These are phyloP conservation scores for Hedychridium roseum DNA, from an alignment of 2,888 invertebrate genomes.

Conservation along the genomic window DNA sequence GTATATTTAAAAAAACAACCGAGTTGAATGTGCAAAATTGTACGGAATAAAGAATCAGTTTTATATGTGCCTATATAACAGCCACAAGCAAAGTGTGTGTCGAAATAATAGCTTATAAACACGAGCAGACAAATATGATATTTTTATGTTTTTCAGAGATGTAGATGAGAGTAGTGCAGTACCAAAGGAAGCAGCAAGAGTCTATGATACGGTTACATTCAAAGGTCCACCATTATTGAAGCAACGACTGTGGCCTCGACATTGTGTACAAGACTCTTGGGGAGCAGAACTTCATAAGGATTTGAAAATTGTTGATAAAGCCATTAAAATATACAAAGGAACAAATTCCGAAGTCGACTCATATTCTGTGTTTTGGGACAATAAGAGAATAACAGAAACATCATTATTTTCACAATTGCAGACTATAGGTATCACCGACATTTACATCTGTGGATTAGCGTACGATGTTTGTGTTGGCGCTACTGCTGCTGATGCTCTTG, in stretches of 20 bases:
- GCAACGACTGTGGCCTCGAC: conserved; percentile 94
- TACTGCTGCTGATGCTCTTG: conserved; percentile 88
- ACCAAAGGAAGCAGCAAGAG: conserved; percentile 73
- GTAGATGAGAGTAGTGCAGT: conserved; percentile 53
- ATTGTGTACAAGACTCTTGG: conserved; percentile 96
- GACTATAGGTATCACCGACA: conserved; percentile 83
- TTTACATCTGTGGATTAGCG: conserved; percentile 93
- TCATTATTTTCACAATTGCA: conserved; percentile 83
- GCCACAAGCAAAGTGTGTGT: too few species aligned
- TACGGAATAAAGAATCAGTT: too few species aligned
- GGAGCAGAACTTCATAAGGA: conserved; percentile 93
- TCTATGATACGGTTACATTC: conserved; percentile 93
- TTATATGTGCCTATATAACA: too few species aligned
- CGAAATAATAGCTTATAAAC: too few species aligned
- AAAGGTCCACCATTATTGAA: conserved; percentile 84
- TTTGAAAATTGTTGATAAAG: conserved; percentile 81
- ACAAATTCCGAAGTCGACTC: conserved; percentile 95
- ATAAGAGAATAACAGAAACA: conserved; percentile 89
- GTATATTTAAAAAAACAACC: too few species aligned
- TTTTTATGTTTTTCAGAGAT: conserved; percentile 42
- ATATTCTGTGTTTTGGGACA: conserved; percentile 99
- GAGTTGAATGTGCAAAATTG: too few species aligned
- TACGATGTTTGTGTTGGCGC: conserved; percentile 96
- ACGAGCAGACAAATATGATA: too few species aligned
- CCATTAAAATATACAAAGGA: conserved; percentile 88